phyloP scores from a whole-genome alignment of 2,888 invertebrate species.

The Coelopa pilipes region DNA sequence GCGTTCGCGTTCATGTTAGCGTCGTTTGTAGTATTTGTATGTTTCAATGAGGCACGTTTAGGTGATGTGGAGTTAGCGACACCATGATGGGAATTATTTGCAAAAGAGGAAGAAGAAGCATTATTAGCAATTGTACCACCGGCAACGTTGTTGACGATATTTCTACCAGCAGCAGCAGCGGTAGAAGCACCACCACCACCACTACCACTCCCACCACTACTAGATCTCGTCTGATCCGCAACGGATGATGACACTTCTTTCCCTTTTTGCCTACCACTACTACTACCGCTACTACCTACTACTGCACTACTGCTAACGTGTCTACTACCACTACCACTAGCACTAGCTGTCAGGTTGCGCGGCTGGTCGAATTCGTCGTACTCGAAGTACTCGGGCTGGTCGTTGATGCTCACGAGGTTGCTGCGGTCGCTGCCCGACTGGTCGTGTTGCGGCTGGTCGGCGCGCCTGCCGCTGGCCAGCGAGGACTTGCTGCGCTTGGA shows the following conservation, averaged over 20 bases:
- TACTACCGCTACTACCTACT: slow-evolving; percentile 48
- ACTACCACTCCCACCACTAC: slow-evolving; percentile 65
- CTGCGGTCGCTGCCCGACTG: slow-evolving; percentile 56
- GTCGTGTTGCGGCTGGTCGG: slow-evolving; percentile 47
- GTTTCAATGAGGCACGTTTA: slow-evolving; percentile 63
- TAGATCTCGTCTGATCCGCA: slow-evolving; percentile 59
- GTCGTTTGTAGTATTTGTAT: slow-evolving; percentile 59
- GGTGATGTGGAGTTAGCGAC: slow-evolving; percentile 62
- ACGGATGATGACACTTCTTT: slow-evolving; percentile 59
- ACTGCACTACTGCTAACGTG: slow-evolving; percentile 42
- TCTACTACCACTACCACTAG: slow-evolving; percentile 45
- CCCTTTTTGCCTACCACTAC: slow-evolving; percentile 64
- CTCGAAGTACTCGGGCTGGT: slow-evolving; percentile 70
- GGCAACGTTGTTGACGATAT: slow-evolving; percentile 67
- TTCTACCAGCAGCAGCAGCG: slow-evolving; percentile 64
- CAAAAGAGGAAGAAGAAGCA: slow-evolving; percentile 74
- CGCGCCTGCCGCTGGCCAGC: slow-evolving; percentile 39
- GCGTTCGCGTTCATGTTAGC: slow-evolving; percentile 38
- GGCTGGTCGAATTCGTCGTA: slow-evolving; percentile 59
- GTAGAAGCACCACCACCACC: slow-evolving; percentile 62
- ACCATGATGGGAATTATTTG: slow-evolving; percentile 68
- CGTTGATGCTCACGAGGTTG: slow-evolving; percentile 70
- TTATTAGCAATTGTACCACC: slow-evolving; percentile 72
- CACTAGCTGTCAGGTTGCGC: slow-evolving; percentile 40
- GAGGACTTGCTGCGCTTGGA: slow-evolving; percentile 44